Conservation (phyloP, 1,140 invertebrate species). For the Uloborus diversus region DNA sequence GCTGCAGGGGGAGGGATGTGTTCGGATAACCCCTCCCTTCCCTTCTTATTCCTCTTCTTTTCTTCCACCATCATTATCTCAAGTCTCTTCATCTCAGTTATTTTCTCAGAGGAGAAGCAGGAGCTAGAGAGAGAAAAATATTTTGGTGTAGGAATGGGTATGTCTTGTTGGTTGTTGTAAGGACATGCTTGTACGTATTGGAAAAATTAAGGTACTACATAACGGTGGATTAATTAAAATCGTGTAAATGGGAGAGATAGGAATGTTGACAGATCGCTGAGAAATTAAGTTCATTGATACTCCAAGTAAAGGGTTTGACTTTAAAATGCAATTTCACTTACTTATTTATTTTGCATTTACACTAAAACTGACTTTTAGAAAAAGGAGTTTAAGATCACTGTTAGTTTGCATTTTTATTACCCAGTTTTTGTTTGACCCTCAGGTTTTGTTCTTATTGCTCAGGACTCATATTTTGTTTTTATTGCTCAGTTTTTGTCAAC, state of each 20-base stretch:
- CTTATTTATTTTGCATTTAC: no score
- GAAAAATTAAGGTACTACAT: slow-evolving; percentile 56
- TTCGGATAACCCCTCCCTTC: not conserved
- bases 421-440: no score
- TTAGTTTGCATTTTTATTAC: not conserved
- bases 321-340: no score
- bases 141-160: no score
- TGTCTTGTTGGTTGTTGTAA: slow-evolving; percentile 48
- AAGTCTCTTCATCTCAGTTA: slow-evolving; percentile 1
- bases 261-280: slow-evolving; percentile 38
- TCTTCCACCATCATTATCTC: slow-evolving; percentile 5
- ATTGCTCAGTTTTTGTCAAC: not conserved
- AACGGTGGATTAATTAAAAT: slow-evolving; percentile 53
- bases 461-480: no score
- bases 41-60: slow-evolving; percentile 19
- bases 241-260: slow-evolving; percentile 54
- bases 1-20: not conserved
- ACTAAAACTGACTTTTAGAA: not conserved
- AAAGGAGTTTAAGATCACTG: not conserved
- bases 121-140: slow-evolving; percentile 19
- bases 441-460: no score
- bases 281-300: slow-evolving; percentile 35
- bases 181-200: slow-evolving; percentile 45
- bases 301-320: no score
- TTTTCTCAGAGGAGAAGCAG: slow-evolving; percentile 33